Evolutionary conservation across 2,797 vertebrate genomes (phyloP).

Genomic region (Gouania willdenowi): DNA sequence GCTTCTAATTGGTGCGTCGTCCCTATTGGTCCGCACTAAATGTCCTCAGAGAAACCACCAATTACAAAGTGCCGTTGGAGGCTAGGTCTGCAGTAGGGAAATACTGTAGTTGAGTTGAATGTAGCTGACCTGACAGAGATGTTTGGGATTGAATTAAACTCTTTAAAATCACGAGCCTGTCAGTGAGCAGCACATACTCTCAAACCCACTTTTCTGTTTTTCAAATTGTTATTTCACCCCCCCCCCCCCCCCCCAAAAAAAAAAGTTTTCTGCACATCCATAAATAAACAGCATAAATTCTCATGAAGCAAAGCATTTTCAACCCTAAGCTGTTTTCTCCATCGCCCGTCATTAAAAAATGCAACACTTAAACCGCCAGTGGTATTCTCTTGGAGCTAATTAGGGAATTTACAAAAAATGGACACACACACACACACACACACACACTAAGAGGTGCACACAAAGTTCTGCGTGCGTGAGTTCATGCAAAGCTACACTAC

Average conservation of each 20-base stretch:
- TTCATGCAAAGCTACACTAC: conserved; percentile 29
- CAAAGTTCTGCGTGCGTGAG: no score
- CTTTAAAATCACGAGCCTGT: conserved; percentile 39
- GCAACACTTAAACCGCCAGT: conserved; percentile 38
- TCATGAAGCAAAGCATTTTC: conserved; percentile 15
- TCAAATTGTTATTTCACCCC: no score
- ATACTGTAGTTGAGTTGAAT: conserved; percentile 38
- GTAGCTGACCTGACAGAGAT: conserved; percentile 30
- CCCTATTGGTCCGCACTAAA: conserved; percentile 54
- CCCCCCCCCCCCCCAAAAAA: no score
- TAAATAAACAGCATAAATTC: conserved; percentile 13
- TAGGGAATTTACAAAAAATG: conserved; percentile 44
- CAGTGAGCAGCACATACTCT: conserved; percentile 9
- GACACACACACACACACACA: conserved; percentile 9
- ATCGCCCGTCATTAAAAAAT: conserved; percentile 31
- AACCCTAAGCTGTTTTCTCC: conserved; percentile 9
- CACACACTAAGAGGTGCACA: no score
- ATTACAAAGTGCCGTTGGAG: conserved; percentile 50
- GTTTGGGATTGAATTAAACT: conserved; percentile 34
- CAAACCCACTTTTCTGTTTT: conserved; percentile 16
- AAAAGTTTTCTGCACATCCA: neutral
- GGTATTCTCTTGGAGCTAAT: conserved; percentile 59
- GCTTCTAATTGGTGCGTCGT: conserved; percentile 64
- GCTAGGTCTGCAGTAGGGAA: conserved; percentile 18
- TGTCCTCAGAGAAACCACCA: conserved; percentile 56